Evolutionary conservation across 2,888 invertebrate species (phyloP).

Genomic region (Hemistola chrysoprasaria): DNA sequence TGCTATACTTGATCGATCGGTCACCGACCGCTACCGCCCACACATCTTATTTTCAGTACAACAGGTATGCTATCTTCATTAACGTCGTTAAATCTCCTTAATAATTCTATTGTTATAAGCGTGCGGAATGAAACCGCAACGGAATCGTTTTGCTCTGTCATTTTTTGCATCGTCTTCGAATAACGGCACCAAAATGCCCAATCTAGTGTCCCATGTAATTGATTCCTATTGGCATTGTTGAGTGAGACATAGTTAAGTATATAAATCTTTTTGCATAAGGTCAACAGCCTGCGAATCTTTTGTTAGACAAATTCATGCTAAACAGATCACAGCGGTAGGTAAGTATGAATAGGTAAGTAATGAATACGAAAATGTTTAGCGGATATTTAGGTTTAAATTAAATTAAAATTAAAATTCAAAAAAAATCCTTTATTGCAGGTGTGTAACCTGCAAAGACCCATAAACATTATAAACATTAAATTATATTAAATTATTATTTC

Average conservation of each 20-base stretch:
- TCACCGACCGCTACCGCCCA: constrained; percentile 67
- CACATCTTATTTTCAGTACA: constrained; percentile 46
- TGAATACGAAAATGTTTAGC: no score
- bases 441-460: no score
- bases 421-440: no score
- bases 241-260: constrained; percentile 42
- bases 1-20: constrained; percentile 69
- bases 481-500: no score
- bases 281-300: constrained; percentile 59
- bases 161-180: constrained; percentile 39
- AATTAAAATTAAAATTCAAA: no score
- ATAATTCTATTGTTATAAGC: constrained; percentile 33
- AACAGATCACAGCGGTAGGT: constrained; percentile 39
- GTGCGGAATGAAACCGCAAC: constrained; percentile 22
- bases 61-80: constrained; percentile 42
- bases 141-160: constrained; percentile 41
- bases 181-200: constrained; percentile 51
- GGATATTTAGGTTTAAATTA: no score
- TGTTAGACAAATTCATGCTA: constrained; percentile 58
- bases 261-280: constrained; percentile 56
- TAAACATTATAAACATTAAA: no score
- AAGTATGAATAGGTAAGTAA: constrained; percentile 43
- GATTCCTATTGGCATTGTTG: constrained; percentile 59
- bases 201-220: constrained; percentile 58
- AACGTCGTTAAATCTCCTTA: constrained; percentile 39